Evolutionary conservation across 1,140 invertebrate genomes (phyloP).

Genomic region (Tigriopus japonicus): DNA sequence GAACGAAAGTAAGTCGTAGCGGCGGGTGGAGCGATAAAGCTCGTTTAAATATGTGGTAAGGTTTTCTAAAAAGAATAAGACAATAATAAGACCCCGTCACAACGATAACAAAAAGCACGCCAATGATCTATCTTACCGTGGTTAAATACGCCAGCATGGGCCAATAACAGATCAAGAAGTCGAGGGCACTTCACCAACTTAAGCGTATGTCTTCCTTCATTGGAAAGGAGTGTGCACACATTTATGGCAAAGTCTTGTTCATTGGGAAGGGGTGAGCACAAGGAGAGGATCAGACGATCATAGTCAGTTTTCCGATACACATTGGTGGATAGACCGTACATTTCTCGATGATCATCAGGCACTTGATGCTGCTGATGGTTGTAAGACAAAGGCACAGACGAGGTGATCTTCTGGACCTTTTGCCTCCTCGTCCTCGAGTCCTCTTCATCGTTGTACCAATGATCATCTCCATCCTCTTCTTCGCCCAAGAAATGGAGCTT

Average conservation of each 20-base stretch:
- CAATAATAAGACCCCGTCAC: conserved; percentile 1
- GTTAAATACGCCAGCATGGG: conserved; percentile 79
- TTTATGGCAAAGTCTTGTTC: conserved; percentile 97
- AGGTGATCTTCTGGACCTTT: conserved; percentile 42
- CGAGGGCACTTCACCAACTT: conserved; percentile 61
- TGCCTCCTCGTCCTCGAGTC: conserved; percentile 48
- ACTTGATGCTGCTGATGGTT: conserved; percentile 64
- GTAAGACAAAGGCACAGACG: conserved; percentile 54
- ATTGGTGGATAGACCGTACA: conserved; percentile 44
- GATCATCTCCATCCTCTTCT: conserved; percentile 40
- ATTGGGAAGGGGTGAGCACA: conserved; percentile 85
- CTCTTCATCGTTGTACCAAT: conserved; percentile 48
- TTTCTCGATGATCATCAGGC: conserved; percentile 40
- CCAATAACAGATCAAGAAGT: conserved; percentile 66
- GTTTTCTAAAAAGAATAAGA: conserved; percentile 6
- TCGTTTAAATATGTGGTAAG: conserved; percentile 11
- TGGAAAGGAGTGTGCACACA: conserved; percentile 81
- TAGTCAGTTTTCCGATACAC: conserved; percentile 60
- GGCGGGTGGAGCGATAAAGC: conserved; percentile 18
- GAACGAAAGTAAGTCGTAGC: conserved; percentile 22
- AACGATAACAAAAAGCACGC: neutral
- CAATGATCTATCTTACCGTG: conserved; percentile 40
- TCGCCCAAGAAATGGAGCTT: conserved; percentile 65
- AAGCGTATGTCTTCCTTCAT: conserved; percentile 71
- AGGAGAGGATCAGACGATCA: conserved; percentile 64